Conservation (phyloP, 2,888 invertebrate species). For the Autographa gamma region DNA sequence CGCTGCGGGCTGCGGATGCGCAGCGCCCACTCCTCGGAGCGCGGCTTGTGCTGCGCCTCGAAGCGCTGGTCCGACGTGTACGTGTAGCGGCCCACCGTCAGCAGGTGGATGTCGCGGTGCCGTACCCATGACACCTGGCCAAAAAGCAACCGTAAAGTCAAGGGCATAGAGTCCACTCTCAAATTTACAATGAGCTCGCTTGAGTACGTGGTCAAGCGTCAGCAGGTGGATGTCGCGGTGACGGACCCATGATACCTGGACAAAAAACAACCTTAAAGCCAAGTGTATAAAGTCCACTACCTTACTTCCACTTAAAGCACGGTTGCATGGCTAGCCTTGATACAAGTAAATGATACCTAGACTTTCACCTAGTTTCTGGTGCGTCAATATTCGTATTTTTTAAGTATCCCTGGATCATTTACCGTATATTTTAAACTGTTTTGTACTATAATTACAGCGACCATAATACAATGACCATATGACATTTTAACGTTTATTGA, state of each 20-base stretch:
- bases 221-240: conserved; percentile 96
- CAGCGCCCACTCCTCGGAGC: conserved; percentile 96
- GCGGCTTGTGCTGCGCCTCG: conserved; percentile 94
- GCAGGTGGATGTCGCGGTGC: conserved; percentile 96
- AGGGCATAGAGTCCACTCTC: neutral
- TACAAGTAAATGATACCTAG: too few species aligned
- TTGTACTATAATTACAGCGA: too few species aligned
- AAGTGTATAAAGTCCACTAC: neutral
- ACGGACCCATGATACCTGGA: conserved; percentile 96
- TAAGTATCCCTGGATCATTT: too few species aligned
- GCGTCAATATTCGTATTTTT: too few species aligned
- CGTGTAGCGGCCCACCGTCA: conserved; percentile 96
- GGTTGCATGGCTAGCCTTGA: too few species aligned
- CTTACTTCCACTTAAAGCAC: neutral
- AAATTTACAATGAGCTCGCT: too few species aligned
- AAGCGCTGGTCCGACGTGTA: conserved; percentile 95
- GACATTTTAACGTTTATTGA: too few species aligned
- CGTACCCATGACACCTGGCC: conserved; percentile 97
- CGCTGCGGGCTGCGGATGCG: conserved; percentile 91
- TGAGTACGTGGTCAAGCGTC: conserved; percentile 91
- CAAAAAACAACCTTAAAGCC: neutral
- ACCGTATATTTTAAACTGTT: too few species aligned
- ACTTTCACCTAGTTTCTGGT: too few species aligned
- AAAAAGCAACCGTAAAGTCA: conserved; percentile 29
- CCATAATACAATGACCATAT: too few species aligned